These are phyloP conservation scores for Nomada flava DNA, from an alignment of 2,888 invertebrate genomes.

Conservation along the genomic window DNA sequence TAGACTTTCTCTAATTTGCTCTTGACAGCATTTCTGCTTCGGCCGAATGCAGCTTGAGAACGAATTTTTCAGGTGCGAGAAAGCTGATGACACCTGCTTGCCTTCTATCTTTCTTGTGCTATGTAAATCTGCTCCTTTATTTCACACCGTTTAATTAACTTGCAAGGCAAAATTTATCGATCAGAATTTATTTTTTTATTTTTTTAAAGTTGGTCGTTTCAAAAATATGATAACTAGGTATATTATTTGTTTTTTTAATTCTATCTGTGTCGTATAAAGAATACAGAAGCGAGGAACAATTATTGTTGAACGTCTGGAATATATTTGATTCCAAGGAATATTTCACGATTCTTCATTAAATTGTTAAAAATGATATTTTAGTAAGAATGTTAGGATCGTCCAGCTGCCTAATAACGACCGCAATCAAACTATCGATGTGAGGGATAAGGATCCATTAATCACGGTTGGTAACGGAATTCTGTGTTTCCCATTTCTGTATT, in stretches of 20 bases:
- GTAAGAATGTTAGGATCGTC: conserved; percentile 80
- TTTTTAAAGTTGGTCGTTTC: too few relatives aligned
- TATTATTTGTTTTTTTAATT: too few relatives aligned
- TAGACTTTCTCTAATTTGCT: background rate
- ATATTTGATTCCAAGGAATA: background rate
- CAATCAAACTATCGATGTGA: conserved; percentile 75
- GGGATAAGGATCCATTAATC: conserved; percentile 72
- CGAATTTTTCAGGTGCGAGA: conserved; percentile 6
- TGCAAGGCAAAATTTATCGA: background rate
- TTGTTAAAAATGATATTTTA: conserved; percentile 53
- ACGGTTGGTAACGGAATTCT: conserved; percentile 66
- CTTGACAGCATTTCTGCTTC: background rate
- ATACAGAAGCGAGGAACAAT: too few relatives aligned
- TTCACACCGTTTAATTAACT: too few relatives aligned
- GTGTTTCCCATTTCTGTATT: background rate
- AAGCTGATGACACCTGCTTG: background rate
- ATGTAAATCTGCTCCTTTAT: too few relatives aligned
- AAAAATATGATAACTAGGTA: too few relatives aligned
- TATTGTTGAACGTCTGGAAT: too few relatives aligned
- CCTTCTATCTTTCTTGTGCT: background rate
- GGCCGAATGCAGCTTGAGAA: conserved; percentile 32
- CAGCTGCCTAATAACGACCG: conserved; percentile 79
- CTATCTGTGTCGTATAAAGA: too few relatives aligned
- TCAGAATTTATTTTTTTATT: too few relatives aligned
- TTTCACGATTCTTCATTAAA: background rate